These are phyloP conservation scores for Lepidochitona cinerea DNA, from an alignment of 2,888 invertebrate genomes.

Conservation along the genomic window DNA sequence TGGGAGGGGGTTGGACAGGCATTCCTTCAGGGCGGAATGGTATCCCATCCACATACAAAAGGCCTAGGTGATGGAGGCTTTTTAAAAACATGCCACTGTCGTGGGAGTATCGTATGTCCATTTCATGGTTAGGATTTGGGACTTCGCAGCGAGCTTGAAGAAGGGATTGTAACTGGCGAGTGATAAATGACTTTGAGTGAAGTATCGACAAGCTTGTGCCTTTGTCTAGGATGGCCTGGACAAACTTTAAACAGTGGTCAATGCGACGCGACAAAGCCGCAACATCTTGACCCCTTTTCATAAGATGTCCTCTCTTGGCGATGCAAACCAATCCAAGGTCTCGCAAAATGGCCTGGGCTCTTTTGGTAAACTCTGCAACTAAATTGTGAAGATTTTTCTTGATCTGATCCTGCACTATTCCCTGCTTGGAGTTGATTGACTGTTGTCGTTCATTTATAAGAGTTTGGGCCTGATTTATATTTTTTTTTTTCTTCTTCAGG, in stretches of 20 bases:
- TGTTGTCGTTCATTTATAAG: slow-evolving; percentile 88
- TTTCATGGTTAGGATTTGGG: slow-evolving; percentile 67
- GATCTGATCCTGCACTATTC: slow-evolving; percentile 87
- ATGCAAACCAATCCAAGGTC: slow-evolving; percentile 83
- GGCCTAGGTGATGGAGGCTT: slow-evolving; percentile 44
- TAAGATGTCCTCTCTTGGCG: slow-evolving; percentile 83
- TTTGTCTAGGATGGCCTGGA: slow-evolving; percentile 79
- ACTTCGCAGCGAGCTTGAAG: slow-evolving; percentile 44
- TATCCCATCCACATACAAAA: slow-evolving; percentile 49
- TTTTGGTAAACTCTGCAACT: slow-evolving; percentile 56
- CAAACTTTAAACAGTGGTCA: slow-evolving; percentile 90
- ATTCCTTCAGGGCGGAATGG: slow-evolving; percentile 19
- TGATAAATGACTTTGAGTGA: slow-evolving; percentile 57
- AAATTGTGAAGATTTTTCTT: slow-evolving; percentile 88
- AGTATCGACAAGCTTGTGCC: slow-evolving; percentile 60
- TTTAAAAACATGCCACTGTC: slow-evolving; percentile 35
- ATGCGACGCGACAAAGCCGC: slow-evolving; percentile 87
- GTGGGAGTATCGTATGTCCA: slow-evolving; percentile 55
- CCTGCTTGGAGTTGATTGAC: slow-evolving; percentile 88
- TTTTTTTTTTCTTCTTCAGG: slow-evolving; percentile 80
- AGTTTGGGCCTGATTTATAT: slow-evolving; percentile 79
- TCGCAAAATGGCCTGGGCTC: slow-evolving; percentile 46
- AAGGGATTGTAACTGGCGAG: slow-evolving; percentile 52
- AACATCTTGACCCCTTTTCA: slow-evolving; percentile 87
- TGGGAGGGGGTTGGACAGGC: background rate